Percentiles rank a stretch among this genome's conserved stretches.
Evolutionary conservation across 1,140 invertebrate genomes (phyloP).

Genomic region (Zaprionus taronus): DNA sequence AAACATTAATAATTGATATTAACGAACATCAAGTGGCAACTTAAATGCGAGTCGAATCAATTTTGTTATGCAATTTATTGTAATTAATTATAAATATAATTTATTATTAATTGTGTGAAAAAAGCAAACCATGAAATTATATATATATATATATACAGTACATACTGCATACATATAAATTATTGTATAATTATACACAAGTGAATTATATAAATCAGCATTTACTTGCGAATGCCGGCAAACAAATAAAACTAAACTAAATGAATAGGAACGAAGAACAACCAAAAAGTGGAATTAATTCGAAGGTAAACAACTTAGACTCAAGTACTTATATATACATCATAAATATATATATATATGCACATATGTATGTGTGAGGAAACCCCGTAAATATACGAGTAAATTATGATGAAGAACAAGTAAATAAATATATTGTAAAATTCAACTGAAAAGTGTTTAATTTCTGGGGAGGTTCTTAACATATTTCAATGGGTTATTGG

Average conservation of each 20-base stretch:
- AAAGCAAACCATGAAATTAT: conserved; percentile 34
- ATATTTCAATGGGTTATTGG: background rate
- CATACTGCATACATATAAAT: conserved; percentile 29
- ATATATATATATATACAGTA: conserved; percentile 35
- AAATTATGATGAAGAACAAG: conserved; percentile 56
- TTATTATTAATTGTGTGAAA: conserved; percentile 63
- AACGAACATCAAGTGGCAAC: conserved; percentile 30
- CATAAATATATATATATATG: conserved; percentile 37
- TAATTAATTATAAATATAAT: conserved; percentile 72
- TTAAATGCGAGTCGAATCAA: conserved; percentile 47
- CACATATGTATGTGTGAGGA: conserved; percentile 27
- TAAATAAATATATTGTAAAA: conserved; percentile 66
- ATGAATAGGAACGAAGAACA: conserved; percentile 28
- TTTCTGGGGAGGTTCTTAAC: background rate
- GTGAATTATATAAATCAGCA: conserved; percentile 54
- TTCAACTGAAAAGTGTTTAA: conserved; percentile 19
- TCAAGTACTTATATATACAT: conserved; percentile 56
- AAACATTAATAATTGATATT: conserved; percentile 55
- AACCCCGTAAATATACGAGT: conserved; percentile 45
- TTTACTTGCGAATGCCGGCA: conserved; percentile 56
- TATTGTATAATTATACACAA: conserved; percentile 54
- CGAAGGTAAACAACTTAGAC: conserved; percentile 61
- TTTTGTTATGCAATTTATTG: conserved; percentile 73
- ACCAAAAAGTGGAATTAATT: conserved; percentile 59
- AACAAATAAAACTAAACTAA: conserved; percentile 37